Evolutionary conservation across 2,113 vertebrate genomes (phyloP), one percentile per base, ranked within the genome.

Genomic region (Ardeotis arabs): DNA sequence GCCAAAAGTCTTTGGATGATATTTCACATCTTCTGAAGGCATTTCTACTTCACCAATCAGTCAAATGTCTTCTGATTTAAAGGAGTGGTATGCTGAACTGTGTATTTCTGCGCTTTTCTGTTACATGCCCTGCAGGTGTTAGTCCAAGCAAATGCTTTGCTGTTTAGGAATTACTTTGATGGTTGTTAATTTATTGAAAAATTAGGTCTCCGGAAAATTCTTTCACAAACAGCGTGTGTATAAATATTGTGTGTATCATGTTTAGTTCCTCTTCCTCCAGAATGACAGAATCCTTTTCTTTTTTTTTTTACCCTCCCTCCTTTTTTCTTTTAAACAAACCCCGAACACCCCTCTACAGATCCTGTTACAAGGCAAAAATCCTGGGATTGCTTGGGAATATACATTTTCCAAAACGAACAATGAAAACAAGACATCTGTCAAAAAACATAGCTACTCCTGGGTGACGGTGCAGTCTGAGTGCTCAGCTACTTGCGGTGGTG

Each of bases 331-430:
- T 63, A 58, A 39, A 24, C 20, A 76, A 95, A 33, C 7, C 24
- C 52, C 16, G 29, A 93, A 79, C 74, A 60, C 23, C 24, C 9
- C 35, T 72, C 15, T 94, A 6, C 87, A 99, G 99, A 98, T 99
- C 87, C 98, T 99, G 31, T 98, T 99, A 88, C 99, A 99, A 98
- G 99, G 99, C 87, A 99, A 98, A 97, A 99, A 99, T 95, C 99
- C 98, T 1, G 99, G 99, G 4, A 98, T 99, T 82, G 73, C 98
- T 45, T 99, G 99, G 99, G 99, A 99, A 96, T 99, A 99, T 45
- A 98, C 99, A 0, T 97, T 99, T 94, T 98, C 99, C 55, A 98
- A 98, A 93, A 83, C 29, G 73, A 50, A 14, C 66, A 96, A 58
- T 28, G 98, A 97, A 82, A 98, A 97, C 47, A 98, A 96, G 87